A percentile compares a stretch with the other conserved stretches of the same genome.
Conservation (phyloP, 2,113 vertebrate genomes). For the Accipiter cooperii region DNA sequence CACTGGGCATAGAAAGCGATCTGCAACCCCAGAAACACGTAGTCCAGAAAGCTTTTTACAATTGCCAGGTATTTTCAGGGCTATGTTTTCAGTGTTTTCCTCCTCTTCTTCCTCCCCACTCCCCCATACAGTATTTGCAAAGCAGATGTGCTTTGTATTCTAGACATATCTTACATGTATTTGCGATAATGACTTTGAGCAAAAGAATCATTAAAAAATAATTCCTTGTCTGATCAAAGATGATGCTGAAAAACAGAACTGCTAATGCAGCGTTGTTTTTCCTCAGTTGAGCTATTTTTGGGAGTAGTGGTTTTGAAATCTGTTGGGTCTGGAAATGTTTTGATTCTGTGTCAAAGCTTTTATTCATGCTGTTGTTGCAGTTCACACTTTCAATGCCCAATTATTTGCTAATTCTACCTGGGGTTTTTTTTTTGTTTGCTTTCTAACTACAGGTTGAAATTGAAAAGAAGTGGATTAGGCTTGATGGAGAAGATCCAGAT, state of each 20-base stretch:
- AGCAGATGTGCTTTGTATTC: neutral
- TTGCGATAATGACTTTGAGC: neutral
- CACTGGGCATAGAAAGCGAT: conserved; percentile 85
- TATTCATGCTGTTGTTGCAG: neutral
- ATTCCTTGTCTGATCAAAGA: neutral
- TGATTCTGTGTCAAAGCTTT: neutral
- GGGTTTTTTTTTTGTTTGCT: neutral
- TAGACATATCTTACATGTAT: neutral
- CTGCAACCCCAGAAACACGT: conserved; percentile 91
- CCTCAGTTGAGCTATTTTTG: neutral
- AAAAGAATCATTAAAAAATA: conserved; percentile 13
- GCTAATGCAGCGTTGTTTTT: neutral
- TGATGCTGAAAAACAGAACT: neutral
- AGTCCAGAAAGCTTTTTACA: conserved; percentile 84
- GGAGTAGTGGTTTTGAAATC: neutral
- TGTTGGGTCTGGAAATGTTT: neutral
- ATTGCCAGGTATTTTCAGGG: conserved; percentile 79
- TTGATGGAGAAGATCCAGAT: conserved; percentile 80
- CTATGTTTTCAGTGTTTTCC: neutral
- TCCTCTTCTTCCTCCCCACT: neutral
- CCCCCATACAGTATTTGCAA: neutral
- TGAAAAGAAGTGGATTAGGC: conserved; percentile 91
- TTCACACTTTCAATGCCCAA: neutral
- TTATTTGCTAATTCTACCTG: neutral
- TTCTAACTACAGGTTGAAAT: conserved; percentile 85